Evolutionary conservation across 2,113 vertebrate genomes (phyloP).

Genomic region (Irena cyanogastra): DNA sequence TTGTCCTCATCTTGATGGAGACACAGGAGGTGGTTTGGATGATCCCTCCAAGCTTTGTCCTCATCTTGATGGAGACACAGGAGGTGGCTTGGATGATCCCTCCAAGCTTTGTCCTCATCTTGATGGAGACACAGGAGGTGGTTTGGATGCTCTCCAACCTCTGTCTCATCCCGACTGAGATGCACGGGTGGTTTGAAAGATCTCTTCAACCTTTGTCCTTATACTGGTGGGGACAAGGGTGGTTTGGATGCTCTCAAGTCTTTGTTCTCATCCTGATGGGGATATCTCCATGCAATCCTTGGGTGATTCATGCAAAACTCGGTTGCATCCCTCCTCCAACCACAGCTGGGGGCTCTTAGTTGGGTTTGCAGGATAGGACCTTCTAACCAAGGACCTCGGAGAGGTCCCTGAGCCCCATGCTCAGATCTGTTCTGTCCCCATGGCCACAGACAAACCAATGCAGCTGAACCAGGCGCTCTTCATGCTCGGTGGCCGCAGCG

Average conservation of each 20-base stretch:
- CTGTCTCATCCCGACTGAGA: not conserved
- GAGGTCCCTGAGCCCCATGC: not conserved
- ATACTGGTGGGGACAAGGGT: not conserved
- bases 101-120: not conserved
- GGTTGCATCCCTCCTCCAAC: not conserved
- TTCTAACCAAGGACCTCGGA: rapidly evolving
- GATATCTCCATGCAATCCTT: not conserved
- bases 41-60: not conserved
- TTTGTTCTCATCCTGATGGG: not conserved
- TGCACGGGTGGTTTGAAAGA: not conserved
- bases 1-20: not conserved
- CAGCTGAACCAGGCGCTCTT: constrained; percentile 98
- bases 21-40: not conserved
- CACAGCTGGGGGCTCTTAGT: not conserved
- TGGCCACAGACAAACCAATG: constrained; percentile 90
- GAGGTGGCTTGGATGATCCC: not conserved
- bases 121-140: not conserved
- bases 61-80: rapidly evolving
- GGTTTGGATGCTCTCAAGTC: not conserved
- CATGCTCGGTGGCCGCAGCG: constrained; percentile 88
- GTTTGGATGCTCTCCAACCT: not conserved
- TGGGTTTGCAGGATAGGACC: not conserved
- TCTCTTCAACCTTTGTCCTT: not conserved
- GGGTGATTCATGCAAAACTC: not conserved
- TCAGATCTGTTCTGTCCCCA: not conserved